Conservation (phyloP, 1,140 invertebrate species). For the Medauroidea extradentata region DNA sequence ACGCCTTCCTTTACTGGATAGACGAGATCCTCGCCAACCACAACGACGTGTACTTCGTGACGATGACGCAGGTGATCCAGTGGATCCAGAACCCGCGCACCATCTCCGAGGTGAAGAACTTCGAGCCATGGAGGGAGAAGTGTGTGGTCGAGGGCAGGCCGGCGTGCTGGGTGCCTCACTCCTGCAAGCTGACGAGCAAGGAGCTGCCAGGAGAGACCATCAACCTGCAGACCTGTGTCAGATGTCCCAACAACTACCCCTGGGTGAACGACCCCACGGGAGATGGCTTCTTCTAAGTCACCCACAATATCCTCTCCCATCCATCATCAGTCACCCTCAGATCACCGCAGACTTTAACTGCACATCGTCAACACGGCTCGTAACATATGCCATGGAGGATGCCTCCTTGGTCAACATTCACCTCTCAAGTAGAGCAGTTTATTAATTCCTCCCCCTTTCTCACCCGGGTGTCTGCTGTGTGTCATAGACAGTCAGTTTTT, state of each 20-base stretch:
- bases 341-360: no score
- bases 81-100: conserved; percentile 93
- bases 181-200: conserved; percentile 85
- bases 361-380: no score
- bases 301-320: background rate
- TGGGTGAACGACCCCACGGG: conserved; percentile 91
- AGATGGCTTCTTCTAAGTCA: conserved; percentile 80
- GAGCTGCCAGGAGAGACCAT: conserved; percentile 90
- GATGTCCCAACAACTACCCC: conserved; percentile 91
- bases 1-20: conserved; percentile 91
- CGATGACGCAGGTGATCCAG: conserved; percentile 95
- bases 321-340: background rate
- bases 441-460: no score
- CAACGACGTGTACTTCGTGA: conserved; percentile 94
- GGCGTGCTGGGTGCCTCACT: conserved; percentile 82
- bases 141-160: conserved; percentile 73
- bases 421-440: no score
- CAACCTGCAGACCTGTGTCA: conserved; percentile 86
- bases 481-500: no score
- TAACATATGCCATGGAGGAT: no score
- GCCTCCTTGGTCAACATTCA: no score
- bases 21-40: conserved; percentile 83
- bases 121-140: conserved; percentile 92
- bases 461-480: no score
- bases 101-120: conserved; percentile 78